Base-by-base conservation (phyloP, 1,140 invertebrate species). In the Heterodera carotae region DNA sequence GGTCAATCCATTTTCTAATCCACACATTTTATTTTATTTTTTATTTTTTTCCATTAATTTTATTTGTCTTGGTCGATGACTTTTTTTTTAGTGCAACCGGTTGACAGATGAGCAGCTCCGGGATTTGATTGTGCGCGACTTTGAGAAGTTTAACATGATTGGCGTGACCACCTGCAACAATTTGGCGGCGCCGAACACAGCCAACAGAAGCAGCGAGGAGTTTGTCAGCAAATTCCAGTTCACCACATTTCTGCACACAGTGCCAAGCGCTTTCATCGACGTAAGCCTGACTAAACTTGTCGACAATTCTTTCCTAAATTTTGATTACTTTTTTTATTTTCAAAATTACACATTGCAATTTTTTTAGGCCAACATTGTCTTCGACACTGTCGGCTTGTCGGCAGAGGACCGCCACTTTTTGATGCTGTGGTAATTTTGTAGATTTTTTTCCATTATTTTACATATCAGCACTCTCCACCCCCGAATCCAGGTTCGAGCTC, bases 1-100 rank as follows among this genome's bases (percentile, higher is more conserved):
- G 86, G 92, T 93, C 8, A 1, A 2, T 69, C 25, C 62, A 78
- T n/a, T 74, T 68, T n/a, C n/a, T n/a, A n/a, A n/a, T n/a, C n/a
- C n/a, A n/a, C n/a, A n/a, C n/a, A n/a, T n/a, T n/a, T n/a, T n/a
- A n/a, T n/a, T n/a, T n/a, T n/a, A n/a, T n/a, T n/a, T n/a, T n/a
- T n/a, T n/a, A n/a, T n/a, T n/a, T n/a, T n/a, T n/a, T n/a, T n/a
- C n/a, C n/a, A n/a, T n/a, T n/a, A n/a, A n/a, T n/a, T n/a, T n/a
- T n/a, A n/a, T n/a, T n/a, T n/a, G n/a, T n/a, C n/a, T n/a, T n/a
- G n/a, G n/a, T n/a, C n/a, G n/a, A n/a, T n/a, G n/a, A n/a, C n/a
- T 7, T 69, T 15, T 8, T 10, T 33, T 34, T 69, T 10, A n/a
- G 18, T 34, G 6, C 4, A 67, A 34, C 18, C 18, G 34, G 18